These are phyloP conservation scores for Cavia porcellus DNA, from an alignment of 2,113 vertebrate species.

Conservation along the genomic window DNA sequence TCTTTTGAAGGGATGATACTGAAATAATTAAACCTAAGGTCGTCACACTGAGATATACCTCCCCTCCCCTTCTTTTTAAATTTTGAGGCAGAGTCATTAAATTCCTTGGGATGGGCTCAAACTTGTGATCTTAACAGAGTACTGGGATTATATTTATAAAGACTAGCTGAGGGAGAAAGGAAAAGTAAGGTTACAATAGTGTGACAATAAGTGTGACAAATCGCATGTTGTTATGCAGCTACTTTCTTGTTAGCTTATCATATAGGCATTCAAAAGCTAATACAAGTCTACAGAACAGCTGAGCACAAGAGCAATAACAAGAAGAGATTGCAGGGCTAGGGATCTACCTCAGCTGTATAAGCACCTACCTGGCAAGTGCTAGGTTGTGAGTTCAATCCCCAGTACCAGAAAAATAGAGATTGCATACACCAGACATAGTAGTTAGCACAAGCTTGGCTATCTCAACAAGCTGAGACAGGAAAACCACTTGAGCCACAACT, in stretches of 20 bases:
- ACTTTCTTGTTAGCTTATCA: constrained; percentile 19
- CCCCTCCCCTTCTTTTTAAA: neutral
- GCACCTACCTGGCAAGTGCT: too few relatives aligned
- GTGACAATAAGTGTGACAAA: constrained; percentile 51
- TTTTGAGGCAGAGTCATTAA: neutral
- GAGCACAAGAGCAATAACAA: constrained; percentile 9
- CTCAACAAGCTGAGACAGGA: neutral
- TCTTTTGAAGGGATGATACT: neutral
- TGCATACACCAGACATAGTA: neutral
- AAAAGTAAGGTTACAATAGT: constrained; percentile 38
- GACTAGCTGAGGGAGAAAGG: neutral
- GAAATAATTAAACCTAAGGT: neutral
- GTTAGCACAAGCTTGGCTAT: neutral
- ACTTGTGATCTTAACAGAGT: neutral
- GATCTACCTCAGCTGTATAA: too few relatives aligned
- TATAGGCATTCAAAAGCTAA: constrained; percentile 55
- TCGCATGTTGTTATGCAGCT: constrained; percentile 1
- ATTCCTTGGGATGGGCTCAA: neutral
- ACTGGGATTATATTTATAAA: neutral
- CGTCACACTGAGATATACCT: neutral
- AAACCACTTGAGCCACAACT: neutral
- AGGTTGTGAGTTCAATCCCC: too few relatives aligned
- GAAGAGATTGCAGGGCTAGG: too few relatives aligned
- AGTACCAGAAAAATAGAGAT: too few relatives aligned
- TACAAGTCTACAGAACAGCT: neutral